phyloP scores from a whole-genome alignment of 2,888 invertebrate genomes.

The Drosophila stalkeri region DNA sequence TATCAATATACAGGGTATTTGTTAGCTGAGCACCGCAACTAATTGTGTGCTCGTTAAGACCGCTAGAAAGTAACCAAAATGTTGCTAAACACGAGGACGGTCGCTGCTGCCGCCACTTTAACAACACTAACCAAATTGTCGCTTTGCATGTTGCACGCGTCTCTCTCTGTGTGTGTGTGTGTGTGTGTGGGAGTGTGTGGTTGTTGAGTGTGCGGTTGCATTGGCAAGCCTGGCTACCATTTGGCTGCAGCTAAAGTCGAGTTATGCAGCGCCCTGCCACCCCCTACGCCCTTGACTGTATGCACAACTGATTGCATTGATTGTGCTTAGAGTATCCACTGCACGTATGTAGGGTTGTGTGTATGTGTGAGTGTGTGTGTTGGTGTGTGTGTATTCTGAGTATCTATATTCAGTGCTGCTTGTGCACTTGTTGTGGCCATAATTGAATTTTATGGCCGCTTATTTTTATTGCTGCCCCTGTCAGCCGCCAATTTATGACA shows the following conservation, averaged over 20 bases:
- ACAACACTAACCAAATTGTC: conserved; percentile 54
- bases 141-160: conserved; percentile 32
- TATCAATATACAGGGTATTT: conserved; percentile 8
- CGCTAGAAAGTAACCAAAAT: conserved; percentile 60
- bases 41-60: conserved; percentile 17
- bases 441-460: conserved; percentile 79
- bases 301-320: conserved; percentile 78
- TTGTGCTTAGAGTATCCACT: conserved; percentile 40
- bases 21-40: not conserved
- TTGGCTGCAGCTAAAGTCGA: conserved; percentile 35
- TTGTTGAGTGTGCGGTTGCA: conserved; percentile 42
- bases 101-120: conserved; percentile 7
- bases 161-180: conserved; percentile 8
- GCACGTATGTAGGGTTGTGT: not conserved
- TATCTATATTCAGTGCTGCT: conserved; percentile 43
- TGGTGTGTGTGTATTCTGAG: conserved; percentile 8
- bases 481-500: conserved; percentile 74
- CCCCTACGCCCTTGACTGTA: conserved; percentile 28
- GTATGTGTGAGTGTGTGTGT: conserved; percentile 5
- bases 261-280: not conserved
- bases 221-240: conserved; percentile 45
- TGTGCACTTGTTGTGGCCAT: conserved; percentile 76
- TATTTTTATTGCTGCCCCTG: conserved; percentile 71
- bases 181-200: conserved; percentile 2
- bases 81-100: conserved; percentile 39